Conservation (phyloP, 2,888 invertebrate species). For the Nomada flava region DNA sequence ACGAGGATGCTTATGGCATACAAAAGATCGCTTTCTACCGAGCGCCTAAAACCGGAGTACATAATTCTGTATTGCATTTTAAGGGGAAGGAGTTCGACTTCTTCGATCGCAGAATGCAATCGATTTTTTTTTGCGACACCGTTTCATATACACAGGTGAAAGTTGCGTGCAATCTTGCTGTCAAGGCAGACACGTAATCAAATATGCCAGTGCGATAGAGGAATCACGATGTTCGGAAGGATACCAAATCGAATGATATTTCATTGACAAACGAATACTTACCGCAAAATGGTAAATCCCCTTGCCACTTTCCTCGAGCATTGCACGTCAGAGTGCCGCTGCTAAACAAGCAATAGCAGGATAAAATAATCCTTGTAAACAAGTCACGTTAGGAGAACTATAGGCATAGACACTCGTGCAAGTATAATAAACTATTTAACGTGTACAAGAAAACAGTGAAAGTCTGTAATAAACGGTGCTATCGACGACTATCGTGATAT, state of each 20-base stretch:
- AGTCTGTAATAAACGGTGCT: conserved; percentile 42
- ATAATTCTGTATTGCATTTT: conserved; percentile 38
- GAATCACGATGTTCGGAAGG: conserved; percentile 18
- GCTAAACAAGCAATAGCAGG: conserved; percentile 75
- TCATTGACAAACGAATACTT: conserved; percentile 72
- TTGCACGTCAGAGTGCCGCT: conserved; percentile 89
- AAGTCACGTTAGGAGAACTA: conserved; percentile 9
- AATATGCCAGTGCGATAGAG: conserved; percentile 11
- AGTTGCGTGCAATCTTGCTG: conserved; percentile 47
- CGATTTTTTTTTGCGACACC: conserved; percentile 16
- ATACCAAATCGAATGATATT: not conserved
- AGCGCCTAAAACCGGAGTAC: not conserved
- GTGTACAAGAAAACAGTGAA: conserved; percentile 57
- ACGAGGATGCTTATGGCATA: not conserved
- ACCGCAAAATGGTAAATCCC: conserved; percentile 94
- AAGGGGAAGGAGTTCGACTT: conserved; percentile 42
- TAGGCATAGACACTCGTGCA: conserved; percentile 23
- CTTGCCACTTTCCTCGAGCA: conserved; percentile 90
- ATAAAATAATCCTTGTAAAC: conserved; percentile 31
- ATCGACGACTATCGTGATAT: conserved; percentile 36
- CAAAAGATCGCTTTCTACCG: conserved; percentile 50
- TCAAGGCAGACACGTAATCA: conserved; percentile 45
- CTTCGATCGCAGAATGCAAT: conserved; percentile 26
- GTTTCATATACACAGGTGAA: conserved; percentile 51
- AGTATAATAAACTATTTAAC: conserved; percentile 35